Conservation (phyloP, 2,113 vertebrate species). For the Cyprinus carpio region DNA sequence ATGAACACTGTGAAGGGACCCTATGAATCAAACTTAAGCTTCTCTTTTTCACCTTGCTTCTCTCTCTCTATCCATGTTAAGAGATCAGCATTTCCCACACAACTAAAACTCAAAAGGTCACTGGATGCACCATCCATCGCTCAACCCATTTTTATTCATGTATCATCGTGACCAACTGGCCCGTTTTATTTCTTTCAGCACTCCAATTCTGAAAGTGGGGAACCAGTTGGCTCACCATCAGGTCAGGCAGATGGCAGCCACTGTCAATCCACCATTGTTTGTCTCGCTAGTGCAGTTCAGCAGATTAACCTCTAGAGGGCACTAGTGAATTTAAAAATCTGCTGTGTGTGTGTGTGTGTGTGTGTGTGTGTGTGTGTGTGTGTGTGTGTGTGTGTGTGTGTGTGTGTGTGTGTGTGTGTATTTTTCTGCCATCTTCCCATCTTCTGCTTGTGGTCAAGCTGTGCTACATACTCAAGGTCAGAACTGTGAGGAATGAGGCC, state of each 20-base stretch:
- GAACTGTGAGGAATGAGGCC: background rate
- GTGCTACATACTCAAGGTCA: conserved; percentile 14
- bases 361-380: too few species aligned
- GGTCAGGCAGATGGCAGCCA: conserved; percentile 66
- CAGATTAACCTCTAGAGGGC: conserved; percentile 69
- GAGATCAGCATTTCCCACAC: background rate
- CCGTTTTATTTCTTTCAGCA: conserved; percentile 54
- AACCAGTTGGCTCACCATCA: conserved; percentile 54
- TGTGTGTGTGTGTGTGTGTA: too few species aligned
- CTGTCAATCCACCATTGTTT: conserved; percentile 56
- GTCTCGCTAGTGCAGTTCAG: conserved; percentile 49
- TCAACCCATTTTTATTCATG: conserved; percentile 63
- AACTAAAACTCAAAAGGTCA: conserved; percentile 47
- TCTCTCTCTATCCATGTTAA: background rate
- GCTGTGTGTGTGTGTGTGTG: background rate
- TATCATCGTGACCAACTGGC: conserved; percentile 60
- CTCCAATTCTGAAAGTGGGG: conserved; percentile 57
- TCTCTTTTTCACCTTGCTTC: background rate
- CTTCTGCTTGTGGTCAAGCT: too few species aligned
- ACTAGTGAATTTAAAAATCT: conserved; percentile 64
- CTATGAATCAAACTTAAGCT: background rate
- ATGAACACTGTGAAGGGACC: background rate
- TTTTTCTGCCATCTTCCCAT: too few species aligned
- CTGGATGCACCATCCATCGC: conserved; percentile 58
- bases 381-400: too few species aligned